Conservation (phyloP, 2,113 vertebrate genomes). For the Forbesichthys agassizii region DNA sequence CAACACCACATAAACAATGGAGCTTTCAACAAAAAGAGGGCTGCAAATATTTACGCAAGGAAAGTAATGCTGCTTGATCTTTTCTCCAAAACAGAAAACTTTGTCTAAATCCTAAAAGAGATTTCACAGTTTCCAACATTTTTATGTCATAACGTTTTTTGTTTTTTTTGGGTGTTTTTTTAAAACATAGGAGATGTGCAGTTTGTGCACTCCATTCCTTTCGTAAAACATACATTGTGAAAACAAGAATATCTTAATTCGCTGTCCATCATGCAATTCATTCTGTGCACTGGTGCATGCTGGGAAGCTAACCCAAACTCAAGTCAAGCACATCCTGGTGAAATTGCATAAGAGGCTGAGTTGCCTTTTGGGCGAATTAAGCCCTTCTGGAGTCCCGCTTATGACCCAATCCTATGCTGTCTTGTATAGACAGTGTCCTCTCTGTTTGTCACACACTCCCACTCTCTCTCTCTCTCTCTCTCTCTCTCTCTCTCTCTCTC, state of each 20-base stretch:
- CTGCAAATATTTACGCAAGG: no score
- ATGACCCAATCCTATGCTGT: constrained; percentile 48
- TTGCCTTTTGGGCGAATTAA: constrained; percentile 67
- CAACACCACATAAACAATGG: no score
- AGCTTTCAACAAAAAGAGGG: no score
- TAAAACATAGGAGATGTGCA: no score
- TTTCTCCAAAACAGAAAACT: no score
- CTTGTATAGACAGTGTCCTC: constrained; percentile 41
- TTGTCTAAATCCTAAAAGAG: no score
- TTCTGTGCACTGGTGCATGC: constrained; percentile 47
- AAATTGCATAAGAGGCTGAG: constrained; percentile 71
- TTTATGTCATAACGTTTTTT: no score
- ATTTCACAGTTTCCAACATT: no score
- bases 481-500: constrained; percentile 11
- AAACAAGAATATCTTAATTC: constrained; percentile 45
- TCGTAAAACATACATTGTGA: constrained; percentile 30
- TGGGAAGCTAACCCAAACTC: constrained; percentile 44
- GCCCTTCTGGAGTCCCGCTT: constrained; percentile 54
- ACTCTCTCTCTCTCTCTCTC: constrained; percentile 3
- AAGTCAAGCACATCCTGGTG: constrained; percentile 62
- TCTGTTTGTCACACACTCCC: constrained; percentile 11
- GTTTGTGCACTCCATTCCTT: neutral
- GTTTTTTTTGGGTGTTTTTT: no score
- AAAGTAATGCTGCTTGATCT: no score
- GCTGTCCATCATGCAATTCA: constrained; percentile 56